A percentile compares a stretch with the other conserved stretches of the same genome.
Conservation (phyloP, 1,140 invertebrate genomes). For the Ephestia elutella region DNA sequence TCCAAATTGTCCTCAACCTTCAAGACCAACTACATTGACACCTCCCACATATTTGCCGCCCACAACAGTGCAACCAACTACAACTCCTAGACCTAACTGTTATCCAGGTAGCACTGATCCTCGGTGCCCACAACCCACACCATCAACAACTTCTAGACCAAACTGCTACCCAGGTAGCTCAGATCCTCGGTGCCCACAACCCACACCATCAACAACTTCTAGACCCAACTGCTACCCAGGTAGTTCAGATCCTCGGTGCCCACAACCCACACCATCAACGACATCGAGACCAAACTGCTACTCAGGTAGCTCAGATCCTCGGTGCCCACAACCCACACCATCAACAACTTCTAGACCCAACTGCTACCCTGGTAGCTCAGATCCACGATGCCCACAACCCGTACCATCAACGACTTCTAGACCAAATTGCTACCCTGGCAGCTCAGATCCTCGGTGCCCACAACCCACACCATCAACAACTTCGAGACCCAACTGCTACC, state of each 20-base stretch:
- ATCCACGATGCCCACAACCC: slow-evolving; percentile 46
- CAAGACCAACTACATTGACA: slow-evolving; percentile 2
- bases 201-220: slow-evolving; percentile 13
- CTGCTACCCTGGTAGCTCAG: slow-evolving; percentile 43
- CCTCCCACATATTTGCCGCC: background rate
- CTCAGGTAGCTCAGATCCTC: slow-evolving; percentile 46
- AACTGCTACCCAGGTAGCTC: slow-evolving; percentile 43
- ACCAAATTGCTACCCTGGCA: slow-evolving; percentile 41
- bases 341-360: slow-evolving; percentile 18
- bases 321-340: slow-evolving; percentile 22
- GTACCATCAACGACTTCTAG: background rate
- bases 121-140: slow-evolving; percentile 24
- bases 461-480: slow-evolving; percentile 14
- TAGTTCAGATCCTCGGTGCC: slow-evolving; percentile 47
- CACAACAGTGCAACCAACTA: slow-evolving; percentile 65
- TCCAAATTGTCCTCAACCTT: slow-evolving; percentile 46
- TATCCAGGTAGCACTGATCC: slow-evolving; percentile 44
- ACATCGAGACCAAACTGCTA: slow-evolving; percentile 24
- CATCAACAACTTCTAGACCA: background rate
- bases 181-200: slow-evolving; percentile 37
- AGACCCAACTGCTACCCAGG: slow-evolving; percentile 38
- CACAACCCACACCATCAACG: slow-evolving; percentile 26
- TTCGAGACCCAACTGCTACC: slow-evolving; percentile 28
- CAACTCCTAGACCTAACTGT: slow-evolving; percentile 33
- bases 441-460: slow-evolving; percentile 39